Base-by-base conservation (phyloP, 2,888 invertebrate species). In the Physocephala rufipes region DNA sequence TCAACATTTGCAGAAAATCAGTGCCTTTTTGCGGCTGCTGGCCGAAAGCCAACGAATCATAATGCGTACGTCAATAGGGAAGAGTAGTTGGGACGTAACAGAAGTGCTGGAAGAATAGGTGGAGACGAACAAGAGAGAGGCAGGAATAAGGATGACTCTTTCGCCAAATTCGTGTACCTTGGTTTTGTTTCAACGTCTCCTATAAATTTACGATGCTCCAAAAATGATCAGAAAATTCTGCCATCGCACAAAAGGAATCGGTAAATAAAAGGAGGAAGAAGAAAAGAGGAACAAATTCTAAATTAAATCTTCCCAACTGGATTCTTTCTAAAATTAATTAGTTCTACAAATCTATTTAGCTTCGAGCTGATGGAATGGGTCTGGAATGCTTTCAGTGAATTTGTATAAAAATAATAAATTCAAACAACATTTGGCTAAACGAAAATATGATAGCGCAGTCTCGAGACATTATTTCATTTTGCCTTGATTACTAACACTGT, bases 251-350 rank as follows among this genome's bases (percentile, higher is more conserved):
- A 53, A n/a, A 53, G 12, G 21, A 9, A 53, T 21, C n/a, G n/a
- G n/a, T n/a, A n/a, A n/a, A n/a, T n/a, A n/a, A 1, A 53, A 21
- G n/a, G 9, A 53, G 28, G 15, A 58, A 7, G 2, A 28, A 47
- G 45, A 55, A 58, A 47, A 28, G 47, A 58, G 45, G 45, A n/a
- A n/a, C n/a, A 9, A 67, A 58, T 28, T 55, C n/a, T 13, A 59
- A n/a, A 67, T 59, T 58, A 67, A 67, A 67, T 45, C 47, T 45
- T 58, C 67, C 45, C 67, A 55, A 45, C 58, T 55, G 67, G n/a
- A n/a, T n/a, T n/a, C n/a, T n/a, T n/a, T 49, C 49, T 68, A 61
- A 68, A 68, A 68, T 68, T 68, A 68, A 68, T 68, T 61, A 62
- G 68, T 68, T 68, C 68, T 62, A 62, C 68, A 62, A 68, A 62